Conservation (phyloP, 2,797 vertebrate species). For the Pempheris klunzingeri region DNA sequence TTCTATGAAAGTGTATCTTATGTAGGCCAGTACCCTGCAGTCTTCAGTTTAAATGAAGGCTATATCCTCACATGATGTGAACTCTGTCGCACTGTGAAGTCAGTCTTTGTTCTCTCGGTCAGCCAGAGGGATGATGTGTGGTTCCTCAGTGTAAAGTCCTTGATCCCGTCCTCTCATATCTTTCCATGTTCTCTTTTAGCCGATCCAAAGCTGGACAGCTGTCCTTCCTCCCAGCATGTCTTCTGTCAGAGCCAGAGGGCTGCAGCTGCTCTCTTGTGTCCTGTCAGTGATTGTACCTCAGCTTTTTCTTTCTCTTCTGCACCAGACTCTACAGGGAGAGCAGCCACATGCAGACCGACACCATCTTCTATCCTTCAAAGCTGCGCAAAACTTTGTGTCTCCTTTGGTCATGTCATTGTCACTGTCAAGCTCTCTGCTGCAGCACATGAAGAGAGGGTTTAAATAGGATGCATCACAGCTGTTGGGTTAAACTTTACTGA, state of each 20-base stretch:
- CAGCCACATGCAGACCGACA: constrained; percentile 23
- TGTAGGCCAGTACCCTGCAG: constrained; percentile 18
- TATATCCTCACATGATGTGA: constrained; percentile 15
- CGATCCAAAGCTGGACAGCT: constrained; percentile 28
- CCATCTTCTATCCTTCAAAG: constrained; percentile 24
- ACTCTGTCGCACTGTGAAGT: constrained; percentile 26
- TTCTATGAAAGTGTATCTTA: neutral
- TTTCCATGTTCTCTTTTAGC: neutral
- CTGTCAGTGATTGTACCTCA: constrained; percentile 21
- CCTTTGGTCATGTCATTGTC: no score
- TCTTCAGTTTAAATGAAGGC: constrained; percentile 29
- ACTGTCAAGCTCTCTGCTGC: constrained; percentile 3
- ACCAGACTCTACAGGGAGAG: constrained; percentile 9
- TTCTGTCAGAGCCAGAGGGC: constrained; percentile 34
- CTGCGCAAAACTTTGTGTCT: neutral
- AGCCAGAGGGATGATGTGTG: neutral
- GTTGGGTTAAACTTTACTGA: neutral
- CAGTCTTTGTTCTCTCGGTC: constrained; percentile 5
- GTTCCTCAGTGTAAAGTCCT: constrained; percentile 36
- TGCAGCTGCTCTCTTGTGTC: constrained; percentile 42
- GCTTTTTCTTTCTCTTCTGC: constrained; percentile 11
- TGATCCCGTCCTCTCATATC: constrained; percentile 10
- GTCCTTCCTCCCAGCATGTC: constrained; percentile 40
- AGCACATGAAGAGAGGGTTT: neutral
- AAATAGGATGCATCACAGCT: constrained; percentile 22